Conservation (phyloP, 2,888 invertebrate genomes). For the Oscheius onirici region DNA sequence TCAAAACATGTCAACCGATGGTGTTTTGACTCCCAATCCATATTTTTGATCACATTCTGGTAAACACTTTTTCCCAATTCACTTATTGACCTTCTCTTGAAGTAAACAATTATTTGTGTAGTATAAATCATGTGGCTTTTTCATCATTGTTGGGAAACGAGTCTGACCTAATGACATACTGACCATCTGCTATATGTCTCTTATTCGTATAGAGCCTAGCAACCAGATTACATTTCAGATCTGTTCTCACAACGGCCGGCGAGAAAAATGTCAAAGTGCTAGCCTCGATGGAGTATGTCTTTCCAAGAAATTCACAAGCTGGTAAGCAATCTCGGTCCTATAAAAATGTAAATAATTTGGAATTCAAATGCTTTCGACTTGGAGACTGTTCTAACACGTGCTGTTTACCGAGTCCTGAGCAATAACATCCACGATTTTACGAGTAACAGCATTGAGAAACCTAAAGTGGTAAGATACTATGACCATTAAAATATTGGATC, state of each 20-base stretch:
- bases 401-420: constrained; percentile 28
- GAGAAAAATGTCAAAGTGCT: too few species aligned
- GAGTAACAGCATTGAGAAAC: constrained; percentile 23
- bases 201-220: not conserved
- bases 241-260: too few species aligned
- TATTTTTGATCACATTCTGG: too few species aligned
- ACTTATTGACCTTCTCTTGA: too few species aligned
- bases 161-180: too few species aligned
- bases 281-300: constrained; percentile 20
- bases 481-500: not conserved
- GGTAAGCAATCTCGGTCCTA: constrained; percentile 1
- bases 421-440: not conserved
- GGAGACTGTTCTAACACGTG: constrained; percentile 28
- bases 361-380: constrained; percentile 27
- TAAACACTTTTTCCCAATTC: too few species aligned
- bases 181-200: too few species aligned
- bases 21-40: too few species aligned
- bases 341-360: not conserved
- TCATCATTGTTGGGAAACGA: too few species aligned
- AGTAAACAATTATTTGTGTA: too few species aligned
- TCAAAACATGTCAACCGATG: too few species aligned
- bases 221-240: not conserved
- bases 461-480: constrained; percentile 9
- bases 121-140: too few species aligned
- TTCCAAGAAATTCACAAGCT: not conserved